Base-by-base conservation (phyloP, 2,113 vertebrate species). In the Scomber japonicus region DNA sequence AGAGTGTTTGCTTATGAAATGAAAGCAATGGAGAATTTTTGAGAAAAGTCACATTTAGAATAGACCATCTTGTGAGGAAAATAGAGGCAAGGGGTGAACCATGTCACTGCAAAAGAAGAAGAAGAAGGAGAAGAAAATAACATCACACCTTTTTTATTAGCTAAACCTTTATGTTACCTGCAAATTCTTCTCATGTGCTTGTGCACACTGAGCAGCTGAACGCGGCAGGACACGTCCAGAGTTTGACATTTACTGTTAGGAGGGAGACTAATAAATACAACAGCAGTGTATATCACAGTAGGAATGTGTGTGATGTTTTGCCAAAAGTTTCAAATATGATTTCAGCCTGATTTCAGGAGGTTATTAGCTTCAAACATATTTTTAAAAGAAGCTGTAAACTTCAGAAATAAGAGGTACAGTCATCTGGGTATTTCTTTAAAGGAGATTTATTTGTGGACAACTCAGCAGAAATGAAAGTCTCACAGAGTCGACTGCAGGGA, bases 191-290 rank as follows among this genome's bases (percentile, higher is more conserved):
- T 84, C 24, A 35, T 81, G 65, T 45, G 50, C 63, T 80, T 75
- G 83, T 82, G 63, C 64, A 84, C 48, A 54, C 62, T 17, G 72
- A 74, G 50, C 75, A 78, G 69, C 65, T 57, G 61, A 82, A 72
- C 90, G 53, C 85, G 78, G 74, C 69, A 79, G 85, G 85, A 86
- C 66, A 75, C 7, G 14, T 63, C 46, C 66, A 82, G 19, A 69
- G 45, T 70, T 66, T 90, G 91, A 91, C 88, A 79, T 93, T 92
- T 92, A 91, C 82, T 86, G 65, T 87, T 57, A 61, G 71, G 80
- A 73, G n/a, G 81, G 62, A 61, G 65, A 80, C 81, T 76, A 84
- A 89, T 90, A 91, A 92, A 91, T 80, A 72, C 64, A 71, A 75
- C 27, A 72, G 68, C 64, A 83, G 69, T 5, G 62, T 65, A 44